These are phyloP conservation scores for Xanthia icteritia DNA, from an alignment of 2,888 invertebrate genomes.

Conservation along the genomic window DNA sequence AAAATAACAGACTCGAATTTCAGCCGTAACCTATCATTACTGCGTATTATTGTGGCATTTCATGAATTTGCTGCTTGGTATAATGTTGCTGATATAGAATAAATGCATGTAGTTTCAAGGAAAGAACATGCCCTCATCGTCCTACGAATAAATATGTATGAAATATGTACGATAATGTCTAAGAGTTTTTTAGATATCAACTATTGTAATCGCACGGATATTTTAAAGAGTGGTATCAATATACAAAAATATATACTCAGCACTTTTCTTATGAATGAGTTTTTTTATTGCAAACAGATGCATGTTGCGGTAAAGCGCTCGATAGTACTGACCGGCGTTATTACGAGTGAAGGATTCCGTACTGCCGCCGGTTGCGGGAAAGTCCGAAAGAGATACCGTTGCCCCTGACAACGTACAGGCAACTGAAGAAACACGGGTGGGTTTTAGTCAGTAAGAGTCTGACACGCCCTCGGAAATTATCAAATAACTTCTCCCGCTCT, in stretches of 20 bases:
- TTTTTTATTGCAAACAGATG: not conserved
- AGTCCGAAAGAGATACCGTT: no score
- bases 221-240: no score
- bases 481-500: no score
- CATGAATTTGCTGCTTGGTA: slow-evolving; percentile 17
- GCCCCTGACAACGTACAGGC: no score
- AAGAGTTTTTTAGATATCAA: not conserved
- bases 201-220: no score
- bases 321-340: no score
- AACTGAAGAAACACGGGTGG: no score
- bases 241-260: not conserved
- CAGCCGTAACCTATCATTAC: slow-evolving; percentile 47
- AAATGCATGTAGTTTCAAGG: not conserved
- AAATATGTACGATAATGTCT: not conserved
- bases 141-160: not conserved
- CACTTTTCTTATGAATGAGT: not conserved
- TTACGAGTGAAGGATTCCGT: no score
- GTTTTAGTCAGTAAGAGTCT: no score
- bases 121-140: not conserved
- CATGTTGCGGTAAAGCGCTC: no score
- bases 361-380: no score
- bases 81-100: not conserved
- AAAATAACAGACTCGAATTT: slow-evolving; percentile 50
- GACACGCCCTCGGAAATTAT: no score
- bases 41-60: slow-evolving; percentile 49